Conservation (phyloP, 2,113 vertebrate genomes). For the Chunga burmeisteri region DNA sequence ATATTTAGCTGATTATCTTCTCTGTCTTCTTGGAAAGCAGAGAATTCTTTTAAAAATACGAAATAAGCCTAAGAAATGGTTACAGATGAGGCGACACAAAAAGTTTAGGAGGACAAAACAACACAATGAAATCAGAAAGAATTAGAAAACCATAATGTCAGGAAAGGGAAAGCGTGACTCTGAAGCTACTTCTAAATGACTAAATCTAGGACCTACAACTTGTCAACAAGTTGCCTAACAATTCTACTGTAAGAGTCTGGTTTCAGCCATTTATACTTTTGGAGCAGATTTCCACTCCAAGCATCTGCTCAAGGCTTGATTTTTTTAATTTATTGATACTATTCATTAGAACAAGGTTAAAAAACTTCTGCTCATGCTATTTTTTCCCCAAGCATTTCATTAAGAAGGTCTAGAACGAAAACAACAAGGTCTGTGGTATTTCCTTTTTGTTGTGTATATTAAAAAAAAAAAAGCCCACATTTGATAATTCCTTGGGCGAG, state of each 20-base stretch:
- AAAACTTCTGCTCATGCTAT: background rate
- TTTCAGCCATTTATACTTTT: background rate
- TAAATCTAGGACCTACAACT: background rate
- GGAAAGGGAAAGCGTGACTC: background rate
- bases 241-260: background rate
- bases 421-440: background rate
- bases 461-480: background rate
- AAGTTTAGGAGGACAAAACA: background rate
- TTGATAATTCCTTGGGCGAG: background rate
- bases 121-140: background rate
- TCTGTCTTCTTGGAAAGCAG: background rate
- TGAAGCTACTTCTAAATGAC: background rate
- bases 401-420: background rate
- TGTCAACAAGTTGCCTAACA: background rate
- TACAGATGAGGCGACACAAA: background rate
- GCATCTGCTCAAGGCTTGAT: background rate
- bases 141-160: background rate
- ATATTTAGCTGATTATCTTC: background rate
- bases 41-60: background rate
- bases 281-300: background rate
- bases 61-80: background rate
- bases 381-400: background rate
- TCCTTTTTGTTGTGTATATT: background rate
- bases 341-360: constrained; percentile 6
- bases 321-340: background rate